These are phyloP conservation scores for Heteromormyrus szaboi DNA, from an alignment of 2,797 vertebrate genomes.

Conservation along the genomic window DNA sequence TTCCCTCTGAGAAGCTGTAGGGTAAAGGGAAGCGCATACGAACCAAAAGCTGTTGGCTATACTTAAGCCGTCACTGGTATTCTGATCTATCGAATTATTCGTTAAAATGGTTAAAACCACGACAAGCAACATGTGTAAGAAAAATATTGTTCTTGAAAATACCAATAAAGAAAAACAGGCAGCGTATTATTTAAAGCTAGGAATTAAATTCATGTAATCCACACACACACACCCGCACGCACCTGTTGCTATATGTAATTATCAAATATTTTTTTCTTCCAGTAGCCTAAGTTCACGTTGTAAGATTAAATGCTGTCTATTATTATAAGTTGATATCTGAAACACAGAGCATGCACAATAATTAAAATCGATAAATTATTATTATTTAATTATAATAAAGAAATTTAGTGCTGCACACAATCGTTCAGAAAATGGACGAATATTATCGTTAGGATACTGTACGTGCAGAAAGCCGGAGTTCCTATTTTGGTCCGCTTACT, in stretches of 20 bases:
- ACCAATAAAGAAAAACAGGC: not conserved
- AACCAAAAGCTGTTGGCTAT: not conserved
- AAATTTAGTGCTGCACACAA: not conserved
- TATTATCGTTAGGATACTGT: not conserved
- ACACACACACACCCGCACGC: not conserved
- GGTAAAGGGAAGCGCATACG: not conserved
- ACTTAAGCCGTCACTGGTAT: not conserved
- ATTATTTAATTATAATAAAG: not conserved
- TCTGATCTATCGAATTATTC: not conserved
- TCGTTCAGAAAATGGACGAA: not conserved
- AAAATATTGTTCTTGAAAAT: not conserved
- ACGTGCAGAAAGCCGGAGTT: not conserved
- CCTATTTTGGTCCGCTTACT: slow-evolving; percentile 13
- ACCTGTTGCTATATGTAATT: not conserved
- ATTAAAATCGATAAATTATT: not conserved
- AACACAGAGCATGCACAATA: not conserved
- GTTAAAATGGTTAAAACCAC: not conserved
- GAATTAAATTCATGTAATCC: not conserved
- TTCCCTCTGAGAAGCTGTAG: not conserved
- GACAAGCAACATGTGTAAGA: not conserved
- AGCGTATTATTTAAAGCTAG: not conserved
- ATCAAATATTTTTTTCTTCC: not conserved
- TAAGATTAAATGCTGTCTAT: not conserved
- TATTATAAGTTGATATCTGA: not conserved
- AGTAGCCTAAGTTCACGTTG: not conserved